A percentile compares a stretch with the other conserved stretches of the same genome.
phyloP scores from a whole-genome alignment of 2,797 vertebrate genomes.

The Paramormyrops hopkinsi region DNA sequence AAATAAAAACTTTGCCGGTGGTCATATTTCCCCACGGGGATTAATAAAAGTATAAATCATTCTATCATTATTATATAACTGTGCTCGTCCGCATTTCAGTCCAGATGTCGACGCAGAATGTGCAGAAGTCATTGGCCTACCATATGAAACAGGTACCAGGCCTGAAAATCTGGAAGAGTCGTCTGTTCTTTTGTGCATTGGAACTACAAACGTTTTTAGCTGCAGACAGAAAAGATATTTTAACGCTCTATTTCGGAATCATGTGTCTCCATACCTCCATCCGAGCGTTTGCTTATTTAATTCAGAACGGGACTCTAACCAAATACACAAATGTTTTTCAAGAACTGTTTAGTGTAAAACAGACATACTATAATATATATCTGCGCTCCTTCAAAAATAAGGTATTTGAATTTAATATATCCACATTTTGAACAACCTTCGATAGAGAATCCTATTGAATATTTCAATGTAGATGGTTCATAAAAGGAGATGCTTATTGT shows the following conservation, averaged over 20 bases:
- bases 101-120: neutral
- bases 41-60: no score
- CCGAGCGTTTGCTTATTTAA: neutral
- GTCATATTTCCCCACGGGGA: neutral
- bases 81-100: neutral
- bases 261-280: neutral
- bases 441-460: constrained; percentile 12
- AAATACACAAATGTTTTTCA: neutral
- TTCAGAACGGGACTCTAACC: neutral
- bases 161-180: neutral
- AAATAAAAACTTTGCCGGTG: neutral
- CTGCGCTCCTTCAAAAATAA: neutral
- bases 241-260: neutral
- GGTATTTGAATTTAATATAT: constrained; percentile 13
- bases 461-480: neutral
- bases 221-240: neutral
- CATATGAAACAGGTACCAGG: neutral
- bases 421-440: neutral
- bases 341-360: neutral
- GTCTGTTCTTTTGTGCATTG: neutral
- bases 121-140: neutral
- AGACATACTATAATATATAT: neutral
- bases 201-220: neutral
- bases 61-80: neutral
- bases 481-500: constrained; percentile 17